Percentiles rank a stretch among this genome's conserved stretches.
These are phyloP conservation scores for Carapus acus DNA, from an alignment of 2,797 vertebrate species.

Conservation along the genomic window DNA sequence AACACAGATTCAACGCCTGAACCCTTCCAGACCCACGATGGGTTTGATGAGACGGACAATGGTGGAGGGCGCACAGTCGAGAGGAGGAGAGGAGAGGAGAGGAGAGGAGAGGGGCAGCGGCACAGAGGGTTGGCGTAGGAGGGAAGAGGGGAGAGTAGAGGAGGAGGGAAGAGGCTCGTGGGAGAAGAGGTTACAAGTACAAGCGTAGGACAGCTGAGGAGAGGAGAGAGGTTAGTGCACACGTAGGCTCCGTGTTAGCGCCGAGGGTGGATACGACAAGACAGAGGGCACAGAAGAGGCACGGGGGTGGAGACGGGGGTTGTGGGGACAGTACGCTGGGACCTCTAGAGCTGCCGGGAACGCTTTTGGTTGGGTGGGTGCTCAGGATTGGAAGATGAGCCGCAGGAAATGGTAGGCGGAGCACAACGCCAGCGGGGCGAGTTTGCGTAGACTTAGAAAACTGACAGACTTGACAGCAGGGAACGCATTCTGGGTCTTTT, in stretches of 20 bases:
- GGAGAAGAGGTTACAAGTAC: slow-evolving; percentile 62
- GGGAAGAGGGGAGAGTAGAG: slow-evolving; percentile 25
- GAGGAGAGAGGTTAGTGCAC: slow-evolving; percentile 69
- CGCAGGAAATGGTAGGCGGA: too few species aligned
- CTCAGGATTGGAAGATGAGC: too few species aligned
- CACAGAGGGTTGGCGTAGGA: slow-evolving; percentile 46
- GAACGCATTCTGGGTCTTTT: too few species aligned
- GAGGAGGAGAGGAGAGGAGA: slow-evolving; percentile 41
- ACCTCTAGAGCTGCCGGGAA: too few species aligned
- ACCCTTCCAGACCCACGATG: slow-evolving; percentile 23
- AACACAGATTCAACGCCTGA: not conserved
- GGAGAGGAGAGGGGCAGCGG: slow-evolving; percentile 51
- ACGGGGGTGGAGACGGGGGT: slow-evolving; percentile 57
- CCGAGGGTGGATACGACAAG: slow-evolving; percentile 58
- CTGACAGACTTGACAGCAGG: too few species aligned
- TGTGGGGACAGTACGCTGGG: slow-evolving; percentile 30
- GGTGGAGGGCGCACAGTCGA: slow-evolving; percentile 8
- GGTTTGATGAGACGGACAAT: slow-evolving; percentile 33
- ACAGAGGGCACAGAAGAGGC: slow-evolving; percentile 55
- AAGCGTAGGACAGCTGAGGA: slow-evolving; percentile 59
- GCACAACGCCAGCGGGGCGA: too few species aligned
- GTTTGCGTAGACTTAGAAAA: too few species aligned
- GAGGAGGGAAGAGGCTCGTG: slow-evolving; percentile 40
- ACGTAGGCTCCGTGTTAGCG: slow-evolving; percentile 63
- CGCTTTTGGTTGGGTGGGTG: too few species aligned